phyloP scores from a whole-genome alignment of 2,888 invertebrate genomes.

The Atethmia centrago region DNA sequence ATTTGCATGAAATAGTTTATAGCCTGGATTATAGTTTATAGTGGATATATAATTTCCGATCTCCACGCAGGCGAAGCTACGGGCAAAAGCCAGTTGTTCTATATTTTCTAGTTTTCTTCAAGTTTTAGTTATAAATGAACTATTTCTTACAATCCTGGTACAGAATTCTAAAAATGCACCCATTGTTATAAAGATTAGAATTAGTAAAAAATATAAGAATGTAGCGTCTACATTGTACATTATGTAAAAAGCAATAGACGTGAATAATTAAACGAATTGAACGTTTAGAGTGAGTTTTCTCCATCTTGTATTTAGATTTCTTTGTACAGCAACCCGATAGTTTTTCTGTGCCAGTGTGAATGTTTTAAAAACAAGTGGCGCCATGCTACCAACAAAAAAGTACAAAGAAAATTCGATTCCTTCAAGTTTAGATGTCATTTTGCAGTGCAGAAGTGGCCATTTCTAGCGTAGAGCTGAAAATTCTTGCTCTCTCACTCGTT shows the following conservation, averaged over 20 bases:
- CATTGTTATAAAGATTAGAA: constrained; percentile 1
- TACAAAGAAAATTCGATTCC: constrained; percentile 24
- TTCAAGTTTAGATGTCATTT: constrained; percentile 37
- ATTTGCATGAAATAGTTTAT: too few relatives aligned
- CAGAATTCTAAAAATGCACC: background rate
- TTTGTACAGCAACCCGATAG: background rate
- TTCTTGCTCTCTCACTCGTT: constrained; percentile 25
- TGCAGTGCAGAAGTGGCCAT: constrained; percentile 7
- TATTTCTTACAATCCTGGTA: background rate
- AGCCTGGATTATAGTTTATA: too few relatives aligned
- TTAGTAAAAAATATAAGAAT: constrained; percentile 7
- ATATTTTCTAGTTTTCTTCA: background rate
- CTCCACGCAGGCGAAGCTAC: too few relatives aligned
- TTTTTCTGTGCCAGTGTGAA: constrained; percentile 5
- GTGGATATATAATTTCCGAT: too few relatives aligned
- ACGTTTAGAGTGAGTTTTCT: constrained; percentile 1
- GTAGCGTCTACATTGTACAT: background rate
- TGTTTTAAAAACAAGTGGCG: constrained; percentile 21
- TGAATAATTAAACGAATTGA: constrained; percentile 29
- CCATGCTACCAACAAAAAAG: constrained; percentile 4
- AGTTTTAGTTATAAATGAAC: background rate
- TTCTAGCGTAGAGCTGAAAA: constrained; percentile 16
- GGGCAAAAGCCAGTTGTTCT: too few relatives aligned
- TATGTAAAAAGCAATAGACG: background rate
- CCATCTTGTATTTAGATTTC: background rate